Percentiles rank a stretch among this genome's conserved stretches.
Conservation (phyloP, 2,888 invertebrate genomes). For the Augiades crinisus region DNA sequence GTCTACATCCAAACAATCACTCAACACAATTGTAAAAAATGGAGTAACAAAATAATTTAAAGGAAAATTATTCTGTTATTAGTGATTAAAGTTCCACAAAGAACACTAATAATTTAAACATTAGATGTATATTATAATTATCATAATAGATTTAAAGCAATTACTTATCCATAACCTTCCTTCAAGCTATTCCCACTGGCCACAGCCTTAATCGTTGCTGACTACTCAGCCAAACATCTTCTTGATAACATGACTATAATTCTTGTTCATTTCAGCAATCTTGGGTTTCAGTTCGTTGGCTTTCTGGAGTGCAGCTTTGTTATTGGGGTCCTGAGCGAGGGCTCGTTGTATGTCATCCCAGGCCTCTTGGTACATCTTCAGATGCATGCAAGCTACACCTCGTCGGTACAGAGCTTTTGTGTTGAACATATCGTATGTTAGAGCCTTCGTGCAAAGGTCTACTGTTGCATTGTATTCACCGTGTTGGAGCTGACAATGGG, state of each 20-base stretch:
- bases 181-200: too few relatives aligned
- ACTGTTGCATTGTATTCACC: constrained; percentile 85
- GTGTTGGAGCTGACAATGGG: constrained; percentile 88
- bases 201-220: too few relatives aligned
- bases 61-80: too few relatives aligned
- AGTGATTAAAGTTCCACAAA: too few relatives aligned
- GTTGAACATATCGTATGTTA: constrained; percentile 88
- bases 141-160: too few relatives aligned
- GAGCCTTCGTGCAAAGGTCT: constrained; percentile 87
- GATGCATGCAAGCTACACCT: constrained; percentile 86
- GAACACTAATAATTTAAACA: too few relatives aligned
- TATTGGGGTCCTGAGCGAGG: constrained; percentile 83
- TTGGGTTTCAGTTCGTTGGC: constrained; percentile 78
- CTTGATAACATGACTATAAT: constrained; percentile 81
- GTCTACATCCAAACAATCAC: too few relatives aligned
- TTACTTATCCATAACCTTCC: too few relatives aligned
- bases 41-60: too few relatives aligned
- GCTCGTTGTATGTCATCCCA: constrained; percentile 79
- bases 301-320: constrained; percentile 83
- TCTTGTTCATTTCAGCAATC: constrained; percentile 81
- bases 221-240: constrained; percentile 70
- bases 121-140: too few relatives aligned
- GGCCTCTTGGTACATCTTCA: constrained; percentile 85
- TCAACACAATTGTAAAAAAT: too few relatives aligned
- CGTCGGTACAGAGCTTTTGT: constrained; percentile 94